Evolutionary conservation across 2,797 vertebrate species (phyloP), one percentile per base, ranked within the genome.

Genomic region (Craterocephalus amniculus): DNA sequence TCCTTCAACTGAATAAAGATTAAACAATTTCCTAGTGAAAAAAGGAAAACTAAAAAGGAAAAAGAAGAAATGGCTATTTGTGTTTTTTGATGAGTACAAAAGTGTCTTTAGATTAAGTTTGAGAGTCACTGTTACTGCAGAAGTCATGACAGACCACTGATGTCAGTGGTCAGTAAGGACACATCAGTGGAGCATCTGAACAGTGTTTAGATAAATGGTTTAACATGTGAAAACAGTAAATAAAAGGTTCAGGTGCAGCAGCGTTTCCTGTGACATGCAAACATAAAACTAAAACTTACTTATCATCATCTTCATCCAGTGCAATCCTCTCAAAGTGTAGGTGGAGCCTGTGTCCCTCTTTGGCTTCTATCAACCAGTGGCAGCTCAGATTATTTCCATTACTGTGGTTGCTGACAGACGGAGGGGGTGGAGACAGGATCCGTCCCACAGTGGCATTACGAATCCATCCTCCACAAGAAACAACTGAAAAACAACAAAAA

Each of bases 321-420:
- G 96, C 96, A 58, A 97, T 94, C 83, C 96, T 95, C 88, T 98
- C 96, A 65, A 98, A 97, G 90, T 98, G 96, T 22, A 98, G 91
- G 72, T 97, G 97, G 48, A 98, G 93, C 60, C 95, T 91, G 82
- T 96, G 96, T 22, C 96, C 96, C 67, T 96, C 95, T 16, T 94
- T 94, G 49, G 96, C 95, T 89, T 97, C 96, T 31, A 98, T 94
- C 66, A 97, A 90, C 97, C 96, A 98, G 26, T 96, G 95, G 84
- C 97, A 98, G 86, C 95, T 98, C 69, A 97, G 92, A 86, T 97
- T 98, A 77, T 95, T 96, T 77, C 85, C 94, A 76, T 91, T 94
- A 77, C 89, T 96, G 83, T 90, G 96, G 94, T 94, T 95, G 85
- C 91, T 88, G 56, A 90, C 86, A 38, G 94, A 89, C 12, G 93